Evolutionary conservation across 2,888 invertebrate genomes (phyloP).

Genomic region (Lasioglossum villosulum): DNA sequence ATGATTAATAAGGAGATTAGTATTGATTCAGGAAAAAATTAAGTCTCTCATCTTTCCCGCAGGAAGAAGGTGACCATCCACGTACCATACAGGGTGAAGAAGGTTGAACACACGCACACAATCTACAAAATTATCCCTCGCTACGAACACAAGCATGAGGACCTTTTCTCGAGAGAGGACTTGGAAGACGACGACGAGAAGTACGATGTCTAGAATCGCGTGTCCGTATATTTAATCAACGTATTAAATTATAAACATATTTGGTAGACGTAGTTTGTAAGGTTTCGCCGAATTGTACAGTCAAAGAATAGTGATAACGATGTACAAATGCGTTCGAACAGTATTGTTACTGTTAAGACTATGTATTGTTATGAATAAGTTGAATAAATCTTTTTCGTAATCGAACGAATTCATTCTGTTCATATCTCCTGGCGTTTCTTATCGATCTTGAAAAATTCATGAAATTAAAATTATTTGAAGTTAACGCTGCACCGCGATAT

Average conservation of each 20-base stretch:
- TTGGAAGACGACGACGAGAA: slow-evolving; percentile 49
- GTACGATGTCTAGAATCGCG: slow-evolving; percentile 34
- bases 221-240: neutral
- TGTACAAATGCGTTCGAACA: slow-evolving; percentile 11
- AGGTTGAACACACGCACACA: slow-evolving; percentile 90
- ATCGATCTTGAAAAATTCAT: too few species aligned
- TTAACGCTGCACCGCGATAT: too few species aligned
- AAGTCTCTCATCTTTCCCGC: slow-evolving; percentile 7
- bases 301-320: slow-evolving; percentile 31
- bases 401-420: neutral
- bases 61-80: slow-evolving; percentile 89
- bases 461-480: too few species aligned
- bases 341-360: slow-evolving; percentile 22
- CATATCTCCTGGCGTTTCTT: too few species aligned
- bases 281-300: neutral
- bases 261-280: neutral
- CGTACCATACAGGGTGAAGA: slow-evolving; percentile 89
- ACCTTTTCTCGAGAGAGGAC: slow-evolving; percentile 55
- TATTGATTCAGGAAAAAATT: neutral
- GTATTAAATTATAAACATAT: neutral
- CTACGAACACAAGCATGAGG: slow-evolving; percentile 80
- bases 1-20: neutral
- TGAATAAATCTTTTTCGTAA: neutral
- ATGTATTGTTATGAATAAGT: neutral
- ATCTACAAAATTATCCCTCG: slow-evolving; percentile 89